A percentile compares a stretch with the other conserved stretches of the same genome.
Evolutionary conservation across 2,888 invertebrate species (phyloP).

Genomic region (Stenotaenia linearis): DNA sequence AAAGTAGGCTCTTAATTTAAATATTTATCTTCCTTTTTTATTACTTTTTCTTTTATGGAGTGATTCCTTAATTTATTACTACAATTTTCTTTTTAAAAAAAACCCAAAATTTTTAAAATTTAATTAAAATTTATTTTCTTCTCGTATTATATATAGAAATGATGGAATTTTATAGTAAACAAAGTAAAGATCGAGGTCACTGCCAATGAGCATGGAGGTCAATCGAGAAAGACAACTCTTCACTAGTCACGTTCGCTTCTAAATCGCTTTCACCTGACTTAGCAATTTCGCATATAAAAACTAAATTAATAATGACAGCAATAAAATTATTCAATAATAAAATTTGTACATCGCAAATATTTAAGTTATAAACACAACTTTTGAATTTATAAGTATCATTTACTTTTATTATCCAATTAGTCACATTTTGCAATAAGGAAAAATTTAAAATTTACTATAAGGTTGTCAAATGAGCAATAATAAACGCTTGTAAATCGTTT

Average conservation of each 20-base stretch:
- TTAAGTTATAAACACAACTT: too few species aligned
- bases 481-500: neutral
- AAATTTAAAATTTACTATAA: neutral
- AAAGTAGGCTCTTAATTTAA: neutral
- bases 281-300: too few species aligned
- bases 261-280: neutral
- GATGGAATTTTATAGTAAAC: neutral
- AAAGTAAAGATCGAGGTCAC: neutral
- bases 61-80: neutral
- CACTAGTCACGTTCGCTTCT: neutral
- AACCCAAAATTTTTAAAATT: too few species aligned
- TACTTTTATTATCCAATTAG: too few species aligned
- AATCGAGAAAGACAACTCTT: neutral
- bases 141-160: too few species aligned
- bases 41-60: neutral
- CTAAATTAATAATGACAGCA: too few species aligned
- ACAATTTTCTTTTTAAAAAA: too few species aligned
- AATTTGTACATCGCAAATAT: too few species aligned
- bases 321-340: too few species aligned
- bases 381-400: too few species aligned
- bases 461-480: neutral
- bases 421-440: neutral
- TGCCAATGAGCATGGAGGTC: neutral
- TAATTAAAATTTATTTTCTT: too few species aligned
- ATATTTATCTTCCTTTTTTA: neutral